These are phyloP conservation scores for Hemistola chrysoprasaria DNA, from an alignment of 2,888 invertebrate genomes.

Conservation along the genomic window DNA sequence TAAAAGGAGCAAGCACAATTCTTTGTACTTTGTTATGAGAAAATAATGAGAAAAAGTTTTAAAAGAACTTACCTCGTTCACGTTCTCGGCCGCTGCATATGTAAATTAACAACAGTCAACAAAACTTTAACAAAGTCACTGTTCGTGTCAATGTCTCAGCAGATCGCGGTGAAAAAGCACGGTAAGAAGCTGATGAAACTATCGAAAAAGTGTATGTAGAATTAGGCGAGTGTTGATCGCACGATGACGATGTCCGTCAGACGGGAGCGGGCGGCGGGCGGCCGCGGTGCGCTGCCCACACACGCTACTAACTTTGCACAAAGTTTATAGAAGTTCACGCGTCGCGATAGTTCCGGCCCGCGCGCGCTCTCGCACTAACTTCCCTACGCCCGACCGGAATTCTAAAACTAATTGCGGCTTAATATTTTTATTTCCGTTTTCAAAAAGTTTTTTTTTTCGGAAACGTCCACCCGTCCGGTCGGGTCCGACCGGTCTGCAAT, in stretches of 20 bases:
- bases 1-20: too few species aligned
- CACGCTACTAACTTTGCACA: constrained; percentile 58
- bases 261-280: constrained; percentile 8
- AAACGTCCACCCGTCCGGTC: constrained; percentile 78
- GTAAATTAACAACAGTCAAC: constrained; percentile 61
- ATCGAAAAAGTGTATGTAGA: constrained; percentile 36
- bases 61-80: constrained; percentile 51
- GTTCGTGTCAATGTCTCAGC: constrained; percentile 61
- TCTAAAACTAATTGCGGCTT: constrained; percentile 46
- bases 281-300: constrained; percentile 50
- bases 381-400: constrained; percentile 36
- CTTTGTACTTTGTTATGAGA: too few species aligned
- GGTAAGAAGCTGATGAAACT: constrained; percentile 45
- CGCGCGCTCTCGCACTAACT: constrained; percentile 38
- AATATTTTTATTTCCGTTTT: constrained; percentile 51
- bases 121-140: constrained; percentile 72
- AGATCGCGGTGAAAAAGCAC: constrained; percentile 41
- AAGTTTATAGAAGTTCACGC: constrained; percentile 60
- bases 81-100: constrained; percentile 31
- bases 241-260: constrained; percentile 27
- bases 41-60: too few species aligned
- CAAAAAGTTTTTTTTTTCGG: constrained; percentile 59
- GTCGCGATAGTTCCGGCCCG: constrained; percentile 51
- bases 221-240: constrained; percentile 6
- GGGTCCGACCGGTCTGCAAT: constrained; percentile 80